Conservation (phyloP, 2,888 invertebrate species). For the Epinotia ramella region DNA sequence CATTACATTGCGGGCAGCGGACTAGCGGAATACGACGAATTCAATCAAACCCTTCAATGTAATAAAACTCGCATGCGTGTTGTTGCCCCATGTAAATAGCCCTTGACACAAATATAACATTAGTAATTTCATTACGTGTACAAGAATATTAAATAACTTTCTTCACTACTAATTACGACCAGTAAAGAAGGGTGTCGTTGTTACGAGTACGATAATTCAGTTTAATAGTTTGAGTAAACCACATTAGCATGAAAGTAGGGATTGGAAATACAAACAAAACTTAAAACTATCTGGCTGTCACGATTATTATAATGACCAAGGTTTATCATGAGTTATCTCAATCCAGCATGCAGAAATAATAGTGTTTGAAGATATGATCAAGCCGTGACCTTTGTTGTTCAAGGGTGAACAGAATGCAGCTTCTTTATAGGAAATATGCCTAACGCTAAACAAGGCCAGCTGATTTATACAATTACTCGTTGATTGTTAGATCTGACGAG, state of each 20-base stretch:
- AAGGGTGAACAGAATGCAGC: slow-evolving; percentile 27
- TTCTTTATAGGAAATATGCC: slow-evolving; percentile 17
- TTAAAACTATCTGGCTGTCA: not conserved
- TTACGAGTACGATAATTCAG: no score
- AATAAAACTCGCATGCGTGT: no score
- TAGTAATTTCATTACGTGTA: no score
- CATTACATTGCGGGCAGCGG: no score
- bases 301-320: not conserved
- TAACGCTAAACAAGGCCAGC: slow-evolving; percentile 2
- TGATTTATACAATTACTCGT: slow-evolving; percentile 13
- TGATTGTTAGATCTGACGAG: slow-evolving; percentile 3
- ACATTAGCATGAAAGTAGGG: not conserved
- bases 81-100: no score
- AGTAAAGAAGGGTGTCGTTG: no score
- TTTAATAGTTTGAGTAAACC: not conserved
- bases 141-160: no score
- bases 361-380: slow-evolving; percentile 24
- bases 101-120: no score
- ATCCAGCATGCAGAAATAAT: not conserved
- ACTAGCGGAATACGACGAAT: no score
- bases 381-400: slow-evolving; percentile 39
- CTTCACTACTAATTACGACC: no score
- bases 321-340: not conserved
- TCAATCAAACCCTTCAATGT: no score
- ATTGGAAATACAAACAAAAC: not conserved